Evolutionary conservation across 2,888 invertebrate species (phyloP).

Genomic region (Heliconius ismenius): DNA sequence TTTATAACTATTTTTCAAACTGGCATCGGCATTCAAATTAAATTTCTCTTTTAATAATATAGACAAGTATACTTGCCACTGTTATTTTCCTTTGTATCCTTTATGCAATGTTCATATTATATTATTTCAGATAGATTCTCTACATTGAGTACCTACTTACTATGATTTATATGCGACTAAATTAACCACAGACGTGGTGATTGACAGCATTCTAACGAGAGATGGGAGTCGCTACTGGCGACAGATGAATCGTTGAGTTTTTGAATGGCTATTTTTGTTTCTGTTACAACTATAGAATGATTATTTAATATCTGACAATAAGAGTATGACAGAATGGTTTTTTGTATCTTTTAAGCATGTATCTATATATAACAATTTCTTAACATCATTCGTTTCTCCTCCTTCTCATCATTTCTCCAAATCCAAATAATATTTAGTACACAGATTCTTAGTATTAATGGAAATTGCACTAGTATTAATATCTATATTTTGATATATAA

Average conservation of each 20-base stretch:
- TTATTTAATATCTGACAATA: not conserved
- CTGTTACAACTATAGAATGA: not conserved
- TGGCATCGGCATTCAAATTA: too few relatives aligned
- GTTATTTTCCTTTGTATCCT: not conserved
- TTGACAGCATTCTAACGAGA: constrained; percentile 54
- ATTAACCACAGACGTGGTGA: constrained; percentile 63
- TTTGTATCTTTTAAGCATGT: not conserved
- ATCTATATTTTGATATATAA: not conserved
- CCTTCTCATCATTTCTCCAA: too few relatives aligned
- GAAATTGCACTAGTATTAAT: not conserved
- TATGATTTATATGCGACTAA: constrained; percentile 50
- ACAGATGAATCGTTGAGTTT: constrained; percentile 32
- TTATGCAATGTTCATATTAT: not conserved
- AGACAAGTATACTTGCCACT: too few relatives aligned
- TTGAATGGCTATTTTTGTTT: constrained; percentile 23
- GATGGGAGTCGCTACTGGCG: constrained; percentile 22
- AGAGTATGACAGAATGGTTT: not conserved
- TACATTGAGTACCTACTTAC: not conserved
- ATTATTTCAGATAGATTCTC: not conserved
- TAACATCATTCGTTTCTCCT: not conserved
- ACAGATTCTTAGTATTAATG: not conserved
- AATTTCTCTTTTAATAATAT: too few relatives aligned
- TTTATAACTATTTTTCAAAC: too few relatives aligned
- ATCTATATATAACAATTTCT: not conserved
- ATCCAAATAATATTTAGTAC: not conserved